phyloP scores from a whole-genome alignment of 2,113 vertebrate genomes.

The Campylomormyrus tamandua region DNA sequence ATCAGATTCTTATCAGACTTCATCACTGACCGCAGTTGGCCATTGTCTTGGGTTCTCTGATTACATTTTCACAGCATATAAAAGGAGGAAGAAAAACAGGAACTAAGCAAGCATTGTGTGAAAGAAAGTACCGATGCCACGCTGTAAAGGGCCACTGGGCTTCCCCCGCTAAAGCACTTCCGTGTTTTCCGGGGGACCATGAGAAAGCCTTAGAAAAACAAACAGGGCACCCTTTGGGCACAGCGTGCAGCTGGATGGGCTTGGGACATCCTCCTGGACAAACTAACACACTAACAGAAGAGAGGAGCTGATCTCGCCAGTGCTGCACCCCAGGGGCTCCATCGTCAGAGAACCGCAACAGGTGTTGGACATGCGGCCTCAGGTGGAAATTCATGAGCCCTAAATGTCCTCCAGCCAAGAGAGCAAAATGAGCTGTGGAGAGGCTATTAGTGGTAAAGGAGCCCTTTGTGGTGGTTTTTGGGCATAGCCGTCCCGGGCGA shows the following conservation, averaged over 20 bases:
- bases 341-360: not conserved
- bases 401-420: not conserved
- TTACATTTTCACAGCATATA: slow-evolving; percentile 17
- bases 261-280: not conserved
- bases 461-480: not conserved
- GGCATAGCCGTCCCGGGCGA: not conserved
- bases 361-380: not conserved
- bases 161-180: not conserved
- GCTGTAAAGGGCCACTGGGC: not conserved
- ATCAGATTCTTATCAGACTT: slow-evolving; percentile 8
- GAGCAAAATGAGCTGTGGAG: not conserved
- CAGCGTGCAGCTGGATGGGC: not conserved
- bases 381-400: not conserved
- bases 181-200: not conserved
- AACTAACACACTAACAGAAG: too few relatives aligned
- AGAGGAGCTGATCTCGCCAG: not conserved
- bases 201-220: not conserved
- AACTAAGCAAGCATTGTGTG: slow-evolving; percentile 20
- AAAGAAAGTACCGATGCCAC: slow-evolving; percentile 34
- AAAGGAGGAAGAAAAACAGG: slow-evolving; percentile 47
- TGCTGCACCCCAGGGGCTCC: not conserved
- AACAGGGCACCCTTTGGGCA: not conserved
- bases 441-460: not conserved
- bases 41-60: not conserved
- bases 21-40: not conserved